These are phyloP conservation scores for Mus caroli DNA, from an alignment of 2,797 vertebrate species.

Conservation along the genomic window DNA sequence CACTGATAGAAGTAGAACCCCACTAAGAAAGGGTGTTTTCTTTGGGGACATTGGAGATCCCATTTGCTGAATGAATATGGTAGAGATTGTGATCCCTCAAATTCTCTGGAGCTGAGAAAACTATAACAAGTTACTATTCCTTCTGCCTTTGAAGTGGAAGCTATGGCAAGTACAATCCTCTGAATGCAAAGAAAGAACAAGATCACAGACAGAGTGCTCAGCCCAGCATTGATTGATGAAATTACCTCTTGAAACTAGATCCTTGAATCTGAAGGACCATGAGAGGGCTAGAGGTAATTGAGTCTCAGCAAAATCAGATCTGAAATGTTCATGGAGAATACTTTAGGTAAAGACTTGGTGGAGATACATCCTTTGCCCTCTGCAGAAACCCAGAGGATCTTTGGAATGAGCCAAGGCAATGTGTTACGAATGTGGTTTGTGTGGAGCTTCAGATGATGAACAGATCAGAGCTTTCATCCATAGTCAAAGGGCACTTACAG, in stretches of 20 bases:
- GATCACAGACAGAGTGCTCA: not conserved
- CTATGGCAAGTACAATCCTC: not conserved
- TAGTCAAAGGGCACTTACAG: not conserved
- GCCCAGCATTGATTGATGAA: not conserved
- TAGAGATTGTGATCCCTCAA: not conserved
- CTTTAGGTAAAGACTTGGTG: too few species aligned
- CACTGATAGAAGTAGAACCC: not conserved
- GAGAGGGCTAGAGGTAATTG: not conserved
- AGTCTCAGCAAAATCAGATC: not conserved
- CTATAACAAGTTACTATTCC: not conserved
- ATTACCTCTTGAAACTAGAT: conserved; percentile 24
- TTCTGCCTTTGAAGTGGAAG: not conserved
- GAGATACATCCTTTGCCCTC: not conserved
- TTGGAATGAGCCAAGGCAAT: not conserved
- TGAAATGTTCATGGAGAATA: not conserved
- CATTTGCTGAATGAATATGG: not conserved
- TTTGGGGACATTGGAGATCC: not conserved
- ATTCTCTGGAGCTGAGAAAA: not conserved
- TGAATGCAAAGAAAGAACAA: not conserved
- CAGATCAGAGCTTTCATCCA: not conserved
- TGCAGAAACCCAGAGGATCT: not conserved
- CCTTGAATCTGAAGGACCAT: not conserved
- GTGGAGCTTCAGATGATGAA: not conserved
- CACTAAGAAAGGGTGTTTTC: not conserved
- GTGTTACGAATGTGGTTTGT: not conserved